phyloP scores from a whole-genome alignment of 2,113 vertebrate genomes.

The Dromiciops gliroides region DNA sequence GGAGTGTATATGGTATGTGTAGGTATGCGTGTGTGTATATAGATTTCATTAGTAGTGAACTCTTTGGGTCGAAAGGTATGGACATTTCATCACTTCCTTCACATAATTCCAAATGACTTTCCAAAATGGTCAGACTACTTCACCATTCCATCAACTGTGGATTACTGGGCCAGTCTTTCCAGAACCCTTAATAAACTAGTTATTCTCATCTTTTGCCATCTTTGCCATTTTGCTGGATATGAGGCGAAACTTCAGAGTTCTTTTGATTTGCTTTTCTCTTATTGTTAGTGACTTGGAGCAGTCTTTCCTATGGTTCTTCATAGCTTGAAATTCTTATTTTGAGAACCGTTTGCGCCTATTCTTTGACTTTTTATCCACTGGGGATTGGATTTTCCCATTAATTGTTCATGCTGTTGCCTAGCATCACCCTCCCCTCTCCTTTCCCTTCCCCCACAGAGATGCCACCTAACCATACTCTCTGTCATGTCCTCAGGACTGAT shows the following conservation, averaged over 20 bases:
- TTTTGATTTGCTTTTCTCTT: background rate
- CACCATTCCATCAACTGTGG: background rate
- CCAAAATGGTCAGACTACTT: background rate
- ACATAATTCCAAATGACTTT: background rate
- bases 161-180: background rate
- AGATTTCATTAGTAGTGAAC: background rate
- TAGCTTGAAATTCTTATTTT: background rate
- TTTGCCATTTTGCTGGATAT: background rate
- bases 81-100: background rate
- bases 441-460: slow-evolving; percentile 63
- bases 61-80: background rate
- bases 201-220: background rate
- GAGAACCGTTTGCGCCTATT: background rate
- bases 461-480: slow-evolving; percentile 63
- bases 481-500: slow-evolving; percentile 76
- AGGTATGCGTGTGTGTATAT: background rate
- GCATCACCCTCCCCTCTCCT: background rate
- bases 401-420: background rate
- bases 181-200: background rate
- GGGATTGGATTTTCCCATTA: background rate
- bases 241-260: background rate
- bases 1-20: background rate
- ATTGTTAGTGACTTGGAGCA: background rate
- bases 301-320: background rate
- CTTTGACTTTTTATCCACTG: background rate